Conservation (phyloP, 2,113 vertebrate species). For the Felis catus region F.catus_Fca126_mat1.0 CM031423.1:68706001-68706500, state of each 20-base stretch:
- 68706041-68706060: neutral
- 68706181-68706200: neutral
- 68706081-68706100: neutral
- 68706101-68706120: neutral
- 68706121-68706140: neutral
- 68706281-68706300: neutral
- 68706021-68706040: neutral
- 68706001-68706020: neutral
- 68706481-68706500: neutral
- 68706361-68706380: neutral
- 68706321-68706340: neutral
- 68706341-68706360: neutral
- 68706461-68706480: rapidly evolving
- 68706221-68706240: neutral
- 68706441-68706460: neutral
- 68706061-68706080: neutral
- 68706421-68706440: conserved; percentile 55
- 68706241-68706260: neutral
- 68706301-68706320: neutral
- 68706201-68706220: neutral
- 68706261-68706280: neutral
- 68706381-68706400: neutral
- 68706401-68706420: conserved; percentile 60
- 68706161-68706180: neutral
- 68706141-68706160: neutral